Percentiles rank a stretch among this genome's conserved stretches.
These are phyloP conservation scores for Volucella bombylans DNA, from an alignment of 2,888 invertebrate genomes.

Conservation along the genomic window DNA sequence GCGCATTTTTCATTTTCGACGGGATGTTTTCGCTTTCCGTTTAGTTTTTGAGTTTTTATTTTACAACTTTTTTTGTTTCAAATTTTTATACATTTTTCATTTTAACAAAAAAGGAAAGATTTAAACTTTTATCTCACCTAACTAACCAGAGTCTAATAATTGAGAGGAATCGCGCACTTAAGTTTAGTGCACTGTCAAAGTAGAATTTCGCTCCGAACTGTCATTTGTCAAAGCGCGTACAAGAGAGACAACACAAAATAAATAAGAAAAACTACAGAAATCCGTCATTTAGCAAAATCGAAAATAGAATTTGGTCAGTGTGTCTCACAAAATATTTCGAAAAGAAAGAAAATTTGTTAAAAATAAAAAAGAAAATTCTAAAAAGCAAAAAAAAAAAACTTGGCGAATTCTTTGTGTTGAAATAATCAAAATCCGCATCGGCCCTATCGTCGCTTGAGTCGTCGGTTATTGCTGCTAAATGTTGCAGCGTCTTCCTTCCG, in stretches of 20 bases:
- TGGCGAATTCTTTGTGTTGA: not conserved
- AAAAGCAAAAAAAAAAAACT: not conserved
- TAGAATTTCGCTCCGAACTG: too few relatives aligned
- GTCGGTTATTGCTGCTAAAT: constrained; percentile 39
- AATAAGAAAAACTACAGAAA: constrained; percentile 2
- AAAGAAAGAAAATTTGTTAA: not conserved
- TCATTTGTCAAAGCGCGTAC: constrained; percentile 10
- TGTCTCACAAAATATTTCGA: not conserved
- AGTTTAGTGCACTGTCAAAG: too few relatives aligned
- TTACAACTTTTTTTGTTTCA: not conserved
- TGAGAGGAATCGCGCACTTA: too few relatives aligned
- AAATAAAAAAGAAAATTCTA: too few relatives aligned
- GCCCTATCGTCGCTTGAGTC: constrained; percentile 22
- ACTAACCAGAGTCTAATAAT: not conserved
- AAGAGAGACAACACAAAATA: not conserved
- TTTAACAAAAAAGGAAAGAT: constrained; percentile 40
- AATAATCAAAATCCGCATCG: constrained; percentile 32
- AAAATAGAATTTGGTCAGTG: constrained; percentile 16
- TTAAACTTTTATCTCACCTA: not conserved
- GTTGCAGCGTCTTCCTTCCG: constrained; percentile 39
- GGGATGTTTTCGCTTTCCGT: constrained; percentile 63
- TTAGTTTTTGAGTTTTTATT: constrained; percentile 64
- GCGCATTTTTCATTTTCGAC: constrained; percentile 64
- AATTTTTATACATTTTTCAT: constrained; percentile 28
- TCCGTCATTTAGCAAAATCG: constrained; percentile 13